These are phyloP conservation scores for Cercocebus atys DNA, from an alignment of 2,113 vertebrate genomes.

Conservation along the genomic window DNA sequence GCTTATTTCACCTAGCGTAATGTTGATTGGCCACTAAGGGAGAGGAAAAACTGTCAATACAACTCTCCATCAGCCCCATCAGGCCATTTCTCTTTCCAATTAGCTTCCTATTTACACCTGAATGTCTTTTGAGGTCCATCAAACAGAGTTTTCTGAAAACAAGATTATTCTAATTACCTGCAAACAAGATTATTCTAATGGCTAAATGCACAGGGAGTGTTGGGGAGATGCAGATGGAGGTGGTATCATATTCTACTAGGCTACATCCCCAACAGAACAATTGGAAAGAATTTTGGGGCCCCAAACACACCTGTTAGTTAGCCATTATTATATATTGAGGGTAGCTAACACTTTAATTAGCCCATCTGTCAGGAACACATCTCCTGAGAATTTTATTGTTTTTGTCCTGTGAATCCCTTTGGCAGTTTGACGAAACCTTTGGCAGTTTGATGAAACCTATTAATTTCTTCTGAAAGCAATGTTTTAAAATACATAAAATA, in stretches of 20 bases:
- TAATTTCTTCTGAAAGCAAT: neutral
- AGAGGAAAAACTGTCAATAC: neutral
- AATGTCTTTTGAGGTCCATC: neutral
- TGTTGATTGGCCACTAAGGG: neutral
- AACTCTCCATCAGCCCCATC: neutral
- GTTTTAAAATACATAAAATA: neutral
- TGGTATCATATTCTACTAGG: neutral
- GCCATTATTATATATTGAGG: neutral
- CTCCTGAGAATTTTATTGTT: neutral
- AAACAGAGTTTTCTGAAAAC: neutral
- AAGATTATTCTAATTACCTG: neutral
- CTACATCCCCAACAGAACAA: neutral
- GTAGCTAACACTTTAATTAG: conserved; percentile 33
- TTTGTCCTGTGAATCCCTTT: neutral
- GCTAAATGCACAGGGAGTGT: neutral
- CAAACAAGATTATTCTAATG: neutral
- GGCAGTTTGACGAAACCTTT: neutral
- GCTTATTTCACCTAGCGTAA: neutral
- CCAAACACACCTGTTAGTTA: neutral
- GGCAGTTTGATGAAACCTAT: neutral
- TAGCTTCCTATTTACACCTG: neutral
- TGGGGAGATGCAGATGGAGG: neutral
- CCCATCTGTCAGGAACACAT: neutral
- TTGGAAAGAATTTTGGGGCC: neutral
- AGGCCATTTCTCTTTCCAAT: neutral